Percentiles rank a stretch among this genome's conserved stretches.
Conservation (phyloP, 2,888 invertebrate genomes). For the Ceriagrion tenellum region DNA sequence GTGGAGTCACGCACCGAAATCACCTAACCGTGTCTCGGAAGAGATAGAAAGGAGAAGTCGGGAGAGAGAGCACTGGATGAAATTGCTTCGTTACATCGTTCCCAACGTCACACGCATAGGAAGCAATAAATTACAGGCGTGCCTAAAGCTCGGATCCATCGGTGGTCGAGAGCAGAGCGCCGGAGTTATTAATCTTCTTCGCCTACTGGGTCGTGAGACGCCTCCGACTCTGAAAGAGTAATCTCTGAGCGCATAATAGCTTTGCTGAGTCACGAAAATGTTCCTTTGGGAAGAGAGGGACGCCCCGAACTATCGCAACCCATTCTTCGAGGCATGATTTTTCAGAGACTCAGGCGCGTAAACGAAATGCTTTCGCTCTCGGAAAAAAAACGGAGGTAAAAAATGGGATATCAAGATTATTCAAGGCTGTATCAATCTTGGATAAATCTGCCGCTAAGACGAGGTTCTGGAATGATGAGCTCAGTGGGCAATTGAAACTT, state of each 20-base stretch:
- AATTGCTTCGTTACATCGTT: conserved; percentile 39
- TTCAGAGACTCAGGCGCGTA: background rate
- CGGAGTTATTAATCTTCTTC: conserved; percentile 31
- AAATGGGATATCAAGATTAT: background rate
- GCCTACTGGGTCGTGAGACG: conserved; percentile 36
- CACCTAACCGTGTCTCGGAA: background rate
- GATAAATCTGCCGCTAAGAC: too few species aligned
- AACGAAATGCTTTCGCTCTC: background rate
- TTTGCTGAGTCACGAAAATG: conserved; percentile 19
- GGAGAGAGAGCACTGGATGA: conserved; percentile 7
- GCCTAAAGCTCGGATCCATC: conserved; percentile 24
- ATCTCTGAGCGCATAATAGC: conserved; percentile 23
- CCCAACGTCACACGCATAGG: conserved; percentile 31
- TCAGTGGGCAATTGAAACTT: background rate
- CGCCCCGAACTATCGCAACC: background rate
- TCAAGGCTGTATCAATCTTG: conserved; percentile 1
- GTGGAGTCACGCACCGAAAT: conserved; percentile 20
- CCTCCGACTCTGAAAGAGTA: conserved; percentile 27
- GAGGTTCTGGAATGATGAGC: background rate
- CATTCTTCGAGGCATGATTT: background rate
- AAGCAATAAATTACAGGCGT: conserved; percentile 29
- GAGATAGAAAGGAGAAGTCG: background rate
- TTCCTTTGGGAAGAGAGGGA: background rate
- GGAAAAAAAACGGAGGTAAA: background rate
- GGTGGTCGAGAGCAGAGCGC: background rate